A percentile compares a stretch with the other conserved stretches of the same genome.
Evolutionary conservation across 1,140 invertebrate genomes (phyloP).

Genomic region (Ylistrum balloti): DNA sequence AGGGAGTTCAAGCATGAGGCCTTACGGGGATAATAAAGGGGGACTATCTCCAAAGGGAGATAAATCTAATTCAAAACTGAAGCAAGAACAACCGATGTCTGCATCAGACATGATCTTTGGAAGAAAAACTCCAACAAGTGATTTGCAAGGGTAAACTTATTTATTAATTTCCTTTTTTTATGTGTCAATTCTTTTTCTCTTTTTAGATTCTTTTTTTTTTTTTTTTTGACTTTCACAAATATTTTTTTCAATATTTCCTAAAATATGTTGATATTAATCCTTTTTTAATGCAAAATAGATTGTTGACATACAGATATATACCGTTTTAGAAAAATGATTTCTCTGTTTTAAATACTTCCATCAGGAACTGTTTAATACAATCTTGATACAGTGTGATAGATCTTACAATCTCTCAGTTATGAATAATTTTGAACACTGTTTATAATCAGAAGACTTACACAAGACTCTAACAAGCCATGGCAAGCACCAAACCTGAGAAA

Average conservation of each 20-base stretch:
- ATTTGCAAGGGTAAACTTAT: not conserved
- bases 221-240: too few species aligned
- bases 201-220: too few species aligned
- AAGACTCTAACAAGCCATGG: slow-evolving; percentile 58
- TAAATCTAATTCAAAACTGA: slow-evolving; percentile 41
- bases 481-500: slow-evolving; percentile 67
- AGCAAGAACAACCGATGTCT: slow-evolving; percentile 48
- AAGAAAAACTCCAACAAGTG: slow-evolving; percentile 58
- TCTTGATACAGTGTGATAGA: too few species aligned
- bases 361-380: too few species aligned
- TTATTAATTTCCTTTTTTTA: too few species aligned
- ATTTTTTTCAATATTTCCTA: too few species aligned
- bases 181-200: too few species aligned
- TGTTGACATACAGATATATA: too few species aligned
- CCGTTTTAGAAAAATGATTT: too few species aligned
- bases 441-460: slow-evolving; percentile 10
- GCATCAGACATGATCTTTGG: slow-evolving; percentile 66
- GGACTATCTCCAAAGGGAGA: slow-evolving; percentile 46
- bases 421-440: not conserved
- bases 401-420: not conserved
- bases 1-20: slow-evolving; percentile 37
- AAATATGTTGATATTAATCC: too few species aligned
- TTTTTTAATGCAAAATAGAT: too few species aligned
- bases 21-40: not conserved
- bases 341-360: too few species aligned